These are phyloP conservation scores for Pelobates fuscus DNA, from an alignment of 2,113 vertebrate genomes.

Conservation along the genomic window DNA sequence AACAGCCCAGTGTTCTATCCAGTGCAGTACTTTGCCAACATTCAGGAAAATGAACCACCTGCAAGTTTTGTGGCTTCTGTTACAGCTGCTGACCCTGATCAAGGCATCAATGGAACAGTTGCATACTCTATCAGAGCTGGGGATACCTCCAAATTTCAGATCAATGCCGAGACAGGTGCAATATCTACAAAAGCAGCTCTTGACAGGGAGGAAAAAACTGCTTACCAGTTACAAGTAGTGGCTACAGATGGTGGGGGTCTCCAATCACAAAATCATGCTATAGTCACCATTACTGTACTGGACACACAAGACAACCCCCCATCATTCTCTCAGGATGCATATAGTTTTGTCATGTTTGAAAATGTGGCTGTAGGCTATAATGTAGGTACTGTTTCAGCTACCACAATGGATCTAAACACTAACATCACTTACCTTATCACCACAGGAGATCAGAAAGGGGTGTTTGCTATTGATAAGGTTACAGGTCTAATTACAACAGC, in stretches of 20 bases:
- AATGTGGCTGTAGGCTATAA: slow-evolving; percentile 82
- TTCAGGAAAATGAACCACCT: slow-evolving; percentile 91
- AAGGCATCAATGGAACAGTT: slow-evolving; percentile 87
- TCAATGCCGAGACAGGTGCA: slow-evolving; percentile 82
- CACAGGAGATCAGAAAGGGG: slow-evolving; percentile 86
- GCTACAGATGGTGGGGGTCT: slow-evolving; percentile 87
- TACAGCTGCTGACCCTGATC: slow-evolving; percentile 87
- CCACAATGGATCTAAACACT: slow-evolving; percentile 87
- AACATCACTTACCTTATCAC: slow-evolving; percentile 95
- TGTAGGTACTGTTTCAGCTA: slow-evolving; percentile 88
- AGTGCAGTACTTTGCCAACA: slow-evolving; percentile 90
- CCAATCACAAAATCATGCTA: slow-evolving; percentile 83
- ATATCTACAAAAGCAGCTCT: slow-evolving; percentile 85
- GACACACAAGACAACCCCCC: slow-evolving; percentile 96
- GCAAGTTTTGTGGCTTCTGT: slow-evolving; percentile 84
- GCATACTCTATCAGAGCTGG: slow-evolving; percentile 88
- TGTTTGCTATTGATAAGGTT: slow-evolving; percentile 77
- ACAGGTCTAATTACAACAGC: slow-evolving; percentile 84
- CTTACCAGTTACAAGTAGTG: slow-evolving; percentile 88
- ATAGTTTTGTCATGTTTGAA: slow-evolving; percentile 98
- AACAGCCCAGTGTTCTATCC: slow-evolving; percentile 95
- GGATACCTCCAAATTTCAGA: slow-evolving; percentile 85
- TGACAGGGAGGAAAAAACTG: slow-evolving; percentile 91
- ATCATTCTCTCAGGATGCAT: slow-evolving; percentile 82
- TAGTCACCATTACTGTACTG: slow-evolving; percentile 91